Evolutionary conservation across 2,888 invertebrate genomes (phyloP).

Genomic region (Conchocele bisecta): DNA sequence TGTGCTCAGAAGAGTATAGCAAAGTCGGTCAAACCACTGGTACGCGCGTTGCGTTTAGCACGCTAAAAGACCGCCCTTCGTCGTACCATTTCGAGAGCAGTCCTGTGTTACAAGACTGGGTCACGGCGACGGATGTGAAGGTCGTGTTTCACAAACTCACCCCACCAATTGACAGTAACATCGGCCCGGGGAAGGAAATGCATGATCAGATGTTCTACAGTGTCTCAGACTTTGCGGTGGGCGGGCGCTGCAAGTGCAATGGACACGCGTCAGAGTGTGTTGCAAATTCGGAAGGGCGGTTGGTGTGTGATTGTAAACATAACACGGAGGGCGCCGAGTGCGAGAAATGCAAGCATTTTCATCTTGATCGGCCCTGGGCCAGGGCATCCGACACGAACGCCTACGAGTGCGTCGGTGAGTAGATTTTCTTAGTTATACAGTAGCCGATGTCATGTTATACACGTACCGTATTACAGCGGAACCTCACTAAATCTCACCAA

Average conservation of each 20-base stretch:
- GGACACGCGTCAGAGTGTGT: conserved; percentile 97
- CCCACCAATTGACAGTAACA: conserved; percentile 62
- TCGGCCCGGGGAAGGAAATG: conserved; percentile 72
- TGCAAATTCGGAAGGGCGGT: conserved; percentile 83
- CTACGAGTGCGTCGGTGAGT: conserved; percentile 99
- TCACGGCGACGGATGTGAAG: conserved; percentile 98
- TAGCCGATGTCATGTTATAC: too few relatives aligned
- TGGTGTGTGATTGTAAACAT: conserved; percentile 98
- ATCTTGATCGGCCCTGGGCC: conserved; percentile 99
- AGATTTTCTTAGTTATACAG: too few relatives aligned
- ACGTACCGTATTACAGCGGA: too few relatives aligned
- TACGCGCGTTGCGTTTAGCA: conserved; percentile 95
- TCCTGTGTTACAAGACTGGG: conserved; percentile 97
- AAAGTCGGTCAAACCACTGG: conserved; percentile 83
- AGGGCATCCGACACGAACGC: conserved; percentile 97
- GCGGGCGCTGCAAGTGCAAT: conserved; percentile 99
- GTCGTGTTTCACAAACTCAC: conserved; percentile 85
- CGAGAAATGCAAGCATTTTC: conserved; percentile 98
- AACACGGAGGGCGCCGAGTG: conserved; percentile 99
- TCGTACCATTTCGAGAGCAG: conserved; percentile 97
- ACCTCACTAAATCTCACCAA: too few relatives aligned
- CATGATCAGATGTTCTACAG: conserved; percentile 84
- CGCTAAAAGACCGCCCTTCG: conserved; percentile 95
- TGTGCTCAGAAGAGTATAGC: conserved; percentile 92
- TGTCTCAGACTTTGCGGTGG: conserved; percentile 97